Evolutionary conservation across 1,140 invertebrate species (phyloP).

Genomic region (Sitobion miscanthi): DNA sequence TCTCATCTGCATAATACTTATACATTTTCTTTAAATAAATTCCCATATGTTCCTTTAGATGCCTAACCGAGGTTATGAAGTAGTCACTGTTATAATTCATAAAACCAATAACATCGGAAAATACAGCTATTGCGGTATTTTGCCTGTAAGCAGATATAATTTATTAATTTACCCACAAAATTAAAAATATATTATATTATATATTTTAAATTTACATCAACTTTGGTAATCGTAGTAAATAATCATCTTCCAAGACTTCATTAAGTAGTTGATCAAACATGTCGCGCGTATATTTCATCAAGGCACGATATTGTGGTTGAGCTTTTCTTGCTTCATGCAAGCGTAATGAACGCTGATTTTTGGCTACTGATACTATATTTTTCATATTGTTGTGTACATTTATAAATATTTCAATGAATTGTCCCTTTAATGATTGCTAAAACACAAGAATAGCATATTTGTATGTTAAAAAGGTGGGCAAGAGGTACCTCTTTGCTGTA

Average conservation of each 20-base stretch:
- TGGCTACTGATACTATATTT: not conserved
- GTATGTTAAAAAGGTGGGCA: not conserved
- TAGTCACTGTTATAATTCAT: not conserved
- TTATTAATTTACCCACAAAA: not conserved
- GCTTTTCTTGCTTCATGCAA: not conserved
- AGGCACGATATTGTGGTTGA: not conserved
- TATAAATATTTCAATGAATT: slow-evolving; percentile 16
- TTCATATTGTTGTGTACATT: not conserved
- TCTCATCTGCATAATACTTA: not conserved
- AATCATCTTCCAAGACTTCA: not conserved
- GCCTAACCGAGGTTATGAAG: no score
- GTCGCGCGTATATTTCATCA: not conserved
- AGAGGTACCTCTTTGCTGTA: not conserved
- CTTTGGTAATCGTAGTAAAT: not conserved
- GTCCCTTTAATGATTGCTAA: slow-evolving; percentile 19
- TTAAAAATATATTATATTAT: not conserved
- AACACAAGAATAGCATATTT: not conserved
- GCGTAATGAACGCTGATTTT: not conserved
- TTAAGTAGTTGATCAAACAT: not conserved
- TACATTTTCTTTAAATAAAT: not conserved
- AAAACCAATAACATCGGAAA: not conserved
- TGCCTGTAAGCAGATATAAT: not conserved
- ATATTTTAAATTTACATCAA: not conserved
- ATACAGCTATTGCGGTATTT: not conserved
- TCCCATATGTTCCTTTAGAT: not conserved